phyloP scores from a whole-genome alignment of 1,140 invertebrate genomes.

The Nebria ingens region DNA sequence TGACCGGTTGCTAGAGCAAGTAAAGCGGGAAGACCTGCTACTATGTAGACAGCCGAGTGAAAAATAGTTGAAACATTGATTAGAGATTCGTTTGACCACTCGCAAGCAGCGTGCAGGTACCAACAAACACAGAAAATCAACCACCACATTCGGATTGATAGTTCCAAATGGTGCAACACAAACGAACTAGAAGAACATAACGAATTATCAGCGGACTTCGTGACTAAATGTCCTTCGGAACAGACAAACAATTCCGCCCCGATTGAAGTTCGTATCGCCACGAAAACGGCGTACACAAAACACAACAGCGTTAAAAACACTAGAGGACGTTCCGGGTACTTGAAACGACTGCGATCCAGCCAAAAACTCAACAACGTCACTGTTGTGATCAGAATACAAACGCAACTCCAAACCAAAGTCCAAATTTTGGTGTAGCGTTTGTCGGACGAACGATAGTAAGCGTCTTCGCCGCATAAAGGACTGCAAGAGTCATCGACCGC shows the following conservation, averaged over 20 bases:
- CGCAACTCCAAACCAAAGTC: constrained; percentile 70
- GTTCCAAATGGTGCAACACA: constrained; percentile 66
- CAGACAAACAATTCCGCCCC: background rate
- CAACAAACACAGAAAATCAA: constrained; percentile 68
- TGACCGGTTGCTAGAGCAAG: constrained; percentile 51
- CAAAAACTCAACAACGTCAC: constrained; percentile 79
- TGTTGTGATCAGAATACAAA: constrained; percentile 71
- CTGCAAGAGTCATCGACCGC: constrained; percentile 35
- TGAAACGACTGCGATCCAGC: constrained; percentile 66
- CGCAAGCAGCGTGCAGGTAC: constrained; percentile 69
- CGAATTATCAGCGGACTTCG: constrained; percentile 60
- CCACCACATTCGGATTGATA: constrained; percentile 71
- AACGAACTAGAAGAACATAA: constrained; percentile 76
- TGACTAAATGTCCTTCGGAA: constrained; percentile 31
- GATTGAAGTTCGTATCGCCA: background rate
- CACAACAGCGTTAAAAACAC: constrained; percentile 70
- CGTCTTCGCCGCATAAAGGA: constrained; percentile 58
- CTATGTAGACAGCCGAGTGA: constrained; percentile 73
- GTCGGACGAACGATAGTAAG: constrained; percentile 41
- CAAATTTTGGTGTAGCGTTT: constrained; percentile 52
- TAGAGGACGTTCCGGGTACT: constrained; percentile 71
- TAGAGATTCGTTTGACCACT: constrained; percentile 77
- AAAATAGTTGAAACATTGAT: constrained; percentile 66
- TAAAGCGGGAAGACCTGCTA: constrained; percentile 66
- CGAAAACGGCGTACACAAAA: constrained; percentile 10